Percentiles rank a stretch among this genome's conserved stretches.
phyloP scores from a whole-genome alignment of 2,113 vertebrate genomes.

The Plecturocebus donacophilus region DNA sequence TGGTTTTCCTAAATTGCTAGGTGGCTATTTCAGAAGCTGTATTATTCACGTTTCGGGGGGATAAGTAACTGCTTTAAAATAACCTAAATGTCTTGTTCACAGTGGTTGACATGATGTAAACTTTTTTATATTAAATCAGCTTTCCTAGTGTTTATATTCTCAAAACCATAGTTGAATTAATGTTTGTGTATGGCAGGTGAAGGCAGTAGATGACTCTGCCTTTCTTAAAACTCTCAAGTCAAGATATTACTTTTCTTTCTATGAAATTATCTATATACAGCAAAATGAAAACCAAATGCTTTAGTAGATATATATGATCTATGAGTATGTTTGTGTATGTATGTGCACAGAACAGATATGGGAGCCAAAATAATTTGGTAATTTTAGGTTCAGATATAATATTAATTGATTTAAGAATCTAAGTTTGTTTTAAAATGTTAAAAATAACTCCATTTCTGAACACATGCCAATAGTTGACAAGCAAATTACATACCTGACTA shows the following conservation, averaged over 20 bases:
- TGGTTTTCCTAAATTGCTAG: constrained; percentile 14
- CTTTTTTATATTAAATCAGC: background rate
- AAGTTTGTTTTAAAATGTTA: background rate
- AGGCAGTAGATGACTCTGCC: background rate
- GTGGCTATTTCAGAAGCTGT: constrained; percentile 21
- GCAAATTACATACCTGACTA: constrained; percentile 13
- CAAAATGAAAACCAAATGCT: background rate
- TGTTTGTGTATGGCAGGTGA: background rate
- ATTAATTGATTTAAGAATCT: background rate
- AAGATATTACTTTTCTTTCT: background rate
- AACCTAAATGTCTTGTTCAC: background rate
- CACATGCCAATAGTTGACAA: background rate
- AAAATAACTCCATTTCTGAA: constrained; percentile 42
- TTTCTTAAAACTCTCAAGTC: background rate
- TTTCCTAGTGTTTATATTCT: constrained; percentile 20
- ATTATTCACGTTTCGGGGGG: background rate
- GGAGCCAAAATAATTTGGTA: background rate
- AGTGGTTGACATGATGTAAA: background rate
- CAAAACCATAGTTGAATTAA: background rate
- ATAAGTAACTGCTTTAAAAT: constrained; percentile 10
- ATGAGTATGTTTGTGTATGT: background rate
- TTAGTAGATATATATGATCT: background rate
- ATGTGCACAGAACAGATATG: background rate
- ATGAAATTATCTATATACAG: background rate
- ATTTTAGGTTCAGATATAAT: background rate